Base-by-base conservation (phyloP, 2,888 invertebrate species). In the Agrochola circellaris region DNA sequence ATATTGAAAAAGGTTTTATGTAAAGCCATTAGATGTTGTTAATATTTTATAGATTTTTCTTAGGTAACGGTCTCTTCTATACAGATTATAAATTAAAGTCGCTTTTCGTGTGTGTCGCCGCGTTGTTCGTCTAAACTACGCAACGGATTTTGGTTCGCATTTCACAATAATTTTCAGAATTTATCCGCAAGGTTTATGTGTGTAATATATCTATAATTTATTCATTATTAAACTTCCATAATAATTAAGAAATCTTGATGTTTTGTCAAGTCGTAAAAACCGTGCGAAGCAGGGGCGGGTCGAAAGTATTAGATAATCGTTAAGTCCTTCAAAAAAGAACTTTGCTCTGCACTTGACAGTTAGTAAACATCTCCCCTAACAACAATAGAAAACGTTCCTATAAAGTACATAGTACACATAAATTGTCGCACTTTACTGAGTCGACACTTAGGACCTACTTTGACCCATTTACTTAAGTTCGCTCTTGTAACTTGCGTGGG, bases 401-500 rank as follows among this genome's bases (percentile, higher is more conserved):
- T 65, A 73, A 23, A 72, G 67, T 77, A 77, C 45, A 58, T 26
- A 54, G 79, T 65, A 62, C 77, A 79, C 64, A 83, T 73, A 70
- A 82, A 83, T 69, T 73, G 69, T 78, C 73, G 48, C 66, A 83
- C 68, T 82, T 83, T 66, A 83, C 81, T 58, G 61, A 82, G 81
- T 66, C 73, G 48, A 73, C 65, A 83, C 83, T 82, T 66, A 83
- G 61, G 83, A 73, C 56, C 56, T 81, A 78, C 79, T 73, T 73
- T 69, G 81, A 69, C 81, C 81, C 83, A 82, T 83, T 82, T 81
- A 83, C 83, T 78, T 73, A 83, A 83, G 81, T 83, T 81, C 82
- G 15, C 54, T 81, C 69, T 69, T 83, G 79, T 82, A 83, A 83
- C 48, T 78, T 20, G 79, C 79, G 83, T 78, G 73, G 81, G 83